These are phyloP conservation scores for Scaptomyza reducta DNA, from an alignment of 2,888 invertebrate species.

Conservation along the genomic window DNA sequence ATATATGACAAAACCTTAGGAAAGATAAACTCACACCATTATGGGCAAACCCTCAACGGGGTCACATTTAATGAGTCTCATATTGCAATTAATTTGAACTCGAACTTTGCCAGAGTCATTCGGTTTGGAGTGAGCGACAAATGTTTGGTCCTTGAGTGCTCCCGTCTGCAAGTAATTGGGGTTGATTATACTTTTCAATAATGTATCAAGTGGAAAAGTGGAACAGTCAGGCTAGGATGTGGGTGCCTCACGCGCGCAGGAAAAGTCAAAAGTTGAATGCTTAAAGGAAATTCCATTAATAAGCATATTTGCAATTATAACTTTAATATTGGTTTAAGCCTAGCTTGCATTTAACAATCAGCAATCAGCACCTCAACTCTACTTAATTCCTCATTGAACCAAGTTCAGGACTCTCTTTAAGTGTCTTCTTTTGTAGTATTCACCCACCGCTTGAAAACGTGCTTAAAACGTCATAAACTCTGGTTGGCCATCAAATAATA, in stretches of 20 bases:
- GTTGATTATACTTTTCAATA: conserved; percentile 52
- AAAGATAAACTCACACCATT: neutral
- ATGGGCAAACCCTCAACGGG: conserved; percentile 35
- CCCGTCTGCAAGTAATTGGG: conserved; percentile 60
- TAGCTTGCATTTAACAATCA: neutral
- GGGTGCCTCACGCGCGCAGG: no score
- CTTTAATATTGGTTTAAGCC: neutral
- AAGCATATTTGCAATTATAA: conserved; percentile 1
- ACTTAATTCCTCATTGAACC: conserved; percentile 29
- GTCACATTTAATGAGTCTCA: conserved; percentile 75
- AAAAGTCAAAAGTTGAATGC: neutral
- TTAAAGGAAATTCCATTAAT: neutral
- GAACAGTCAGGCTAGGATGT: neutral
- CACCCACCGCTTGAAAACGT: conserved; percentile 27
- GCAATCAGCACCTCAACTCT: conserved; percentile 1
- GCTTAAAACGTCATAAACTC: conserved; percentile 61
- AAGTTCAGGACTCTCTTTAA: neutral
- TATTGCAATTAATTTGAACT: conserved; percentile 79
- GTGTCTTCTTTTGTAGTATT: conserved; percentile 8
- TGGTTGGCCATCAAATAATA: conserved; percentile 26
- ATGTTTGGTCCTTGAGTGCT: conserved; percentile 43
- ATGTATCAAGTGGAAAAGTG: conserved; percentile 11
- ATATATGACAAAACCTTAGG: no score
- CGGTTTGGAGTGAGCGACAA: conserved; percentile 10
- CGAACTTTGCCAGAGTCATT: conserved; percentile 25